These are phyloP conservation scores for Halcyon malimbica DNA, from an alignment of 2,113 vertebrate species.

Conservation along the genomic window DNA sequence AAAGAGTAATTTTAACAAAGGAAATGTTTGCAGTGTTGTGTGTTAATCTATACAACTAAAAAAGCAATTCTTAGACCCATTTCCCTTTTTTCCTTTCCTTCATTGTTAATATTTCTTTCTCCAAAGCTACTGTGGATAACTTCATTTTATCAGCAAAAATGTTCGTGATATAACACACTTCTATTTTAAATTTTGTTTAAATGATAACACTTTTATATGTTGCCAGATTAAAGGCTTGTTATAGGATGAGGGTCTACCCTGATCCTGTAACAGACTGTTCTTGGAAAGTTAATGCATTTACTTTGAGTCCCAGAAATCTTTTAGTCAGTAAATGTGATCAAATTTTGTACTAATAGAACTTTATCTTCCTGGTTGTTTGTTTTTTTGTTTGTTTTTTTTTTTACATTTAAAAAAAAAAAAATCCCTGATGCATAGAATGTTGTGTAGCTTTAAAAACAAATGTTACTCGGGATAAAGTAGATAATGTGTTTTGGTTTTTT, in stretches of 20 bases:
- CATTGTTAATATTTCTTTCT: background rate
- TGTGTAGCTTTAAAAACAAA: background rate
- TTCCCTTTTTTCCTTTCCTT: background rate
- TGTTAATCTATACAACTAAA: background rate
- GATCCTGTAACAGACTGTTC: background rate
- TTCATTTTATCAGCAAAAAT: background rate
- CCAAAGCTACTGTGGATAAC: background rate
- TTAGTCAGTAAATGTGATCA: background rate
- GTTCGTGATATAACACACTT: background rate
- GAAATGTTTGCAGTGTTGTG: background rate
- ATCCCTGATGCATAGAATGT: background rate
- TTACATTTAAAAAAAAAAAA: background rate
- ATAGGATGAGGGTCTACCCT: background rate
- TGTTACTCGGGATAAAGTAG: background rate
- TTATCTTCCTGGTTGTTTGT: background rate
- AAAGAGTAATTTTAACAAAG: background rate
- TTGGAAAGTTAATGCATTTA: background rate
- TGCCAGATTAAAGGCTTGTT: background rate
- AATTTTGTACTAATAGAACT: background rate
- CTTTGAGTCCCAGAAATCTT: background rate
- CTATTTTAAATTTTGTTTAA: background rate
- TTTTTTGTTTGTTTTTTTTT: background rate
- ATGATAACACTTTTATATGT: background rate
- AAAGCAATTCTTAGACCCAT: background rate
- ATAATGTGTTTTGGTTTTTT: background rate